phyloP scores from a whole-genome alignment of 2,113 vertebrate genomes.

The Sebastes schlegelii region DNA sequence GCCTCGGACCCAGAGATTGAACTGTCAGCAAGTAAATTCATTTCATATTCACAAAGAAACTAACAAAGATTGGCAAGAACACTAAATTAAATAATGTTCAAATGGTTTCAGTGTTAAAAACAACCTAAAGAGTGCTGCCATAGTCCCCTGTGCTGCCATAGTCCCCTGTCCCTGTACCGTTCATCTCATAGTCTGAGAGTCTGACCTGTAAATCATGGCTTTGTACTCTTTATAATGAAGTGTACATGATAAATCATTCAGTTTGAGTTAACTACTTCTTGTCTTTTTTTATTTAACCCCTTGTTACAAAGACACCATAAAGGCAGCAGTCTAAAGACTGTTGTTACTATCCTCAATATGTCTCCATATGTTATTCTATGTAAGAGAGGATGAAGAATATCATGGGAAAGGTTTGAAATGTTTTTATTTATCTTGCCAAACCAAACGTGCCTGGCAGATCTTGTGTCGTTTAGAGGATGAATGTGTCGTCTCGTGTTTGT shows the following conservation, averaged over 20 bases:
- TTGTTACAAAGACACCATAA: conserved; percentile 16
- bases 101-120: background rate
- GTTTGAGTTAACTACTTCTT: conserved; percentile 1
- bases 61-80: background rate
- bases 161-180: background rate
- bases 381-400: background rate
- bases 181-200: conserved; percentile 9
- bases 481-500: conserved; percentile 10
- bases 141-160: background rate
- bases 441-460: conserved; percentile 41
- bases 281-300: background rate
- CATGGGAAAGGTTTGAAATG: conserved; percentile 6
- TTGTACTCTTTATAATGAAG: conserved; percentile 45
- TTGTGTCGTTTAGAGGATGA: conserved; percentile 7
- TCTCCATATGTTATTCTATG: background rate
- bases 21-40: conserved; percentile 33
- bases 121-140: background rate
- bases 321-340: background rate
- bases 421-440: conserved; percentile 44
- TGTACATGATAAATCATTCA: conserved; percentile 47
- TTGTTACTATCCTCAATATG: background rate
- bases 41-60: conserved; percentile 28
- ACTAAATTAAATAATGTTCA: background rate
- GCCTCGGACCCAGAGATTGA: conserved; percentile 35
- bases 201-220: conserved; percentile 16